phyloP scores from a whole-genome alignment of 1,140 invertebrate species.

The Ips nitidus region DNA sequence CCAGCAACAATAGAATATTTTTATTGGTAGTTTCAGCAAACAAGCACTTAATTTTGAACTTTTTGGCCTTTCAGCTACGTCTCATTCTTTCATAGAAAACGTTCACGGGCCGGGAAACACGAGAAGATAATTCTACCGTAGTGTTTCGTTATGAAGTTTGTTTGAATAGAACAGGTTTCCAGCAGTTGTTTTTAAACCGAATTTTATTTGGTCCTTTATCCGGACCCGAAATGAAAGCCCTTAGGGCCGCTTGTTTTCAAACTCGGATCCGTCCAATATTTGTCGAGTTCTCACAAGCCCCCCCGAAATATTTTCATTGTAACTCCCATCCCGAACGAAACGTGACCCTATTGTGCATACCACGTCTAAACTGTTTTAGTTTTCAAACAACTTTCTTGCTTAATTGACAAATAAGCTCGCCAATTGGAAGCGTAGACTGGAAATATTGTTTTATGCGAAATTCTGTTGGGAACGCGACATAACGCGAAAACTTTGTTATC shows the following conservation, averaged over 20 bases:
- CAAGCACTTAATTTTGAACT: constrained; percentile 31
- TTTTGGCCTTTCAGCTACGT: constrained; percentile 14
- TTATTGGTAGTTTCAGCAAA: constrained; percentile 26
- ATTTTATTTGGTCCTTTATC: constrained; percentile 33
- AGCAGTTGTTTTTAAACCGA: constrained; percentile 28
- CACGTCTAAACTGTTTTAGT: too few species aligned
- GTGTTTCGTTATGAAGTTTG: constrained; percentile 35
- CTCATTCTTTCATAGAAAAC: constrained; percentile 17
- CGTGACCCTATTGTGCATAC: too few species aligned
- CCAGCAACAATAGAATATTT: constrained; percentile 11
- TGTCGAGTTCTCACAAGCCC: constrained; percentile 6
- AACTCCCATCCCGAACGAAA: too few species aligned
- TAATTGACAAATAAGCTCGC: too few species aligned
- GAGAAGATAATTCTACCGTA: constrained; percentile 32
- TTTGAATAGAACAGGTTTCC: constrained; percentile 32
- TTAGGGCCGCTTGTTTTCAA: constrained; percentile 20
- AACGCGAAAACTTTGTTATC: too few species aligned
- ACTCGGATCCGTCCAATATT: constrained; percentile 11
- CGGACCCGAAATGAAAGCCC: constrained; percentile 13
- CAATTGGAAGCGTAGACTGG: too few species aligned
- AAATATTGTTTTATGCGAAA: too few species aligned
- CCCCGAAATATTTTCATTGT: background rate
- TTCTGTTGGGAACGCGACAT: too few species aligned
- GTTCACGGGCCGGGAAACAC: constrained; percentile 32
- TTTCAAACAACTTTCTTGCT: too few species aligned